Conservation (phyloP, 2,797 vertebrate species). For the Hippocampus kuda region DNA sequence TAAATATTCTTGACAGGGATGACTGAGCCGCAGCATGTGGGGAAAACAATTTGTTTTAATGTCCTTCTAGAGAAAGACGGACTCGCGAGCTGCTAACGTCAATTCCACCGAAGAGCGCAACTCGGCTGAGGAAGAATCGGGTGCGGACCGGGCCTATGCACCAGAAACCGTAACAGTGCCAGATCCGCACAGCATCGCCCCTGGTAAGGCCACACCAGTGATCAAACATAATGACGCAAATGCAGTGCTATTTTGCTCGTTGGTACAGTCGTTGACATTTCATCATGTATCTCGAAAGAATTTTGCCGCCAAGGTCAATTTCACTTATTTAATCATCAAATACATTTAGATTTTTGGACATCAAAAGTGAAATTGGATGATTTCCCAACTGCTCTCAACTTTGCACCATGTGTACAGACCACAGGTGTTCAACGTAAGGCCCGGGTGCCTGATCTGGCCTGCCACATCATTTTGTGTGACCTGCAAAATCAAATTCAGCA, state of each 20-base stretch:
- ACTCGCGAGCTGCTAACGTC: slow-evolving; percentile 49
- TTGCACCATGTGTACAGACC: too few species aligned
- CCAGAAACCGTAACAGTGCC: slow-evolving; percentile 62
- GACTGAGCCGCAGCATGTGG: slow-evolving; percentile 20
- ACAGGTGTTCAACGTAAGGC: too few species aligned
- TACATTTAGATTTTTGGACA: too few species aligned
- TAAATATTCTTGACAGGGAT: slow-evolving; percentile 47
- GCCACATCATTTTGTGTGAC: too few species aligned
- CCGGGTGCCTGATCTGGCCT: too few species aligned
- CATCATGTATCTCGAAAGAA: too few species aligned
- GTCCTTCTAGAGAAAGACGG: slow-evolving; percentile 40
- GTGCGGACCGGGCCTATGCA: slow-evolving; percentile 57
- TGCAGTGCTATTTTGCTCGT: not conserved
- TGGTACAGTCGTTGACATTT: too few species aligned
- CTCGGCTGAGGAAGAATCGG: slow-evolving; percentile 39
- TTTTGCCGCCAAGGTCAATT: too few species aligned
- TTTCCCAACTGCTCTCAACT: too few species aligned
- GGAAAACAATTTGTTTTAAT: slow-evolving; percentile 24
- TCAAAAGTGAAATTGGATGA: too few species aligned
- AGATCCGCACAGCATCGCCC: slow-evolving; percentile 80
- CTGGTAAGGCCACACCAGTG: slow-evolving; percentile 66
- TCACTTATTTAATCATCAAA: too few species aligned
- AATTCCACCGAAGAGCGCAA: slow-evolving; percentile 51
- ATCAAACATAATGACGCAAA: not conserved
- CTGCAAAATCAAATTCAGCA: too few species aligned